Base-by-base conservation (phyloP, 2,113 vertebrate species). In the Prunella himalayana region DNA sequence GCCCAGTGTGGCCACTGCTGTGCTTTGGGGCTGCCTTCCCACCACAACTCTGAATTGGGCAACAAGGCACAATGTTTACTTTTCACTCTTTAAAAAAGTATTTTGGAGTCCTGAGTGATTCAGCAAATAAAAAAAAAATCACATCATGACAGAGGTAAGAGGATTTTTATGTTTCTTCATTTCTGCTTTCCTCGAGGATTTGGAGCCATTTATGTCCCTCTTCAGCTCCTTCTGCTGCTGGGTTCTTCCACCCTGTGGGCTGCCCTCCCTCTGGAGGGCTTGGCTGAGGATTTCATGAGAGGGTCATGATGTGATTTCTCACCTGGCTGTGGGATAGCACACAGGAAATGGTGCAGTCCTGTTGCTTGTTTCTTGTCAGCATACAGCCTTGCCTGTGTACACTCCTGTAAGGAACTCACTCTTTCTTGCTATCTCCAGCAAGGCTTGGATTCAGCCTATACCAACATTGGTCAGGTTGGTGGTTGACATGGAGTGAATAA, bases 1-100 rank as follows among this genome's bases (percentile, higher is more conserved):
- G 3, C 61, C 30, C 30, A 28, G 11, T 0, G 0, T 3, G 47
- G 31, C 24, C 15, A 3, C 8, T 17, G 24, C 5, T 1, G 13
- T 4, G 51, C 21, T 0, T 30, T 19, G 6, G 47, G 39, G 15
- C 18, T 49, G 6, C 20, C 25, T 66, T 71, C 53, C 27, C 45
- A 42, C 27, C 64, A 10, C 3, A 1, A 5, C 33, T 44, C 37
- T 7, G 11, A 69, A 22, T 30, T 42, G 25, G 68, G 53, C 53
- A 42, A 3, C 33, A 50, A 11, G 42, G 35, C 61, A 15, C 6
- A 2, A 1, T 30, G 27, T 51, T 68, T 41, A 15, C 39, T 59
- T 79, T 33, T 76, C 27, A 44, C 15, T 45, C 31, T 33, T 80
- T 9, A 47, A 78, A 66, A 86, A 63, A 8, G 7, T 24, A 10